Evolutionary conservation across 2,113 vertebrate species (phyloP), one percentile per base, ranked within the genome.

Genomic region (Amphiprion percula): DNA sequence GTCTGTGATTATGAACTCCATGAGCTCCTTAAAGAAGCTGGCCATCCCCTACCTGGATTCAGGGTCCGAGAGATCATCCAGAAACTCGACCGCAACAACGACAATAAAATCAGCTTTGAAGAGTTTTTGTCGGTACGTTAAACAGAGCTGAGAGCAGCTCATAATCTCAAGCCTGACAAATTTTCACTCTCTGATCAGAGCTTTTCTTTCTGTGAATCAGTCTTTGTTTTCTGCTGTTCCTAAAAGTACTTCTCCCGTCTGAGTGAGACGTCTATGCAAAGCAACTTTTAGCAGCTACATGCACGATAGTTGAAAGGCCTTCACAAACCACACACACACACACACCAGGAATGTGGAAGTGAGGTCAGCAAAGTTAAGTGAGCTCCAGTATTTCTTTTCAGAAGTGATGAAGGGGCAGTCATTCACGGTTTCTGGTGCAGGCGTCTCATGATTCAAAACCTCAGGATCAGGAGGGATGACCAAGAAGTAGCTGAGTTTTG

Each of bases 31-130:
- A 97, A 96, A 89, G 96, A 97, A 68, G 96, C 96, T 53, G 97
- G 97, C 82, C 92, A 96, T 76, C 90, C 95, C 2, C 88, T 96
- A 11, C 97, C 98, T 0, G 97, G 97, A 11, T 99, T 96, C 95
- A 97, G 94, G 95, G 95, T 99, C 68, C 94, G 97, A 74, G 97
- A 98, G 85, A 99, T 98, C 91, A 96, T 98, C 88, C 95, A 97
- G 83, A 97, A 97, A 82, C 96, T 99, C 33, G 98, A 99, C 87
- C 96, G 96, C 77, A 94, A 99, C 90, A 95, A 96, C 65, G 97
- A 99, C 75, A 96, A 96, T 19, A 96, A 92, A 93, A 98, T 99
- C 76, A 97, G 96, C 93, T 99, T 99, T 77, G 93, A 96, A 0
- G 97, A 99, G 80, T 99, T 98, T 78, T 91, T 98, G 76, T 92